A percentile compares a stretch with the other conserved stretches of the same genome.
Conservation (phyloP, 1,140 invertebrate genomes). For the Saccostrea echinata region DNA sequence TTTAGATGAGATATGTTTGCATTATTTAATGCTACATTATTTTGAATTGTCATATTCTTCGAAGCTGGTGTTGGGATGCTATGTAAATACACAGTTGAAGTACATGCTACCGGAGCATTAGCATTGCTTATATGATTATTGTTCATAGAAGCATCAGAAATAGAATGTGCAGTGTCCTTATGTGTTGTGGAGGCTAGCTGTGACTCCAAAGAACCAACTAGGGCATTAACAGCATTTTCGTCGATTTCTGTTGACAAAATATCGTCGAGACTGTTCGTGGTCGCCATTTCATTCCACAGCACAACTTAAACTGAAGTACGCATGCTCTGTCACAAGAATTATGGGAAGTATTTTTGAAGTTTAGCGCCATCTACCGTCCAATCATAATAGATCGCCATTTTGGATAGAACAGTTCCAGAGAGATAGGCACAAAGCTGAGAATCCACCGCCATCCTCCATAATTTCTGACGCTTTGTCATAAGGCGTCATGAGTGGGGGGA, state of each 20-base stretch:
- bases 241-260: constrained; percentile 94
- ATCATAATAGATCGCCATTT: constrained; percentile 71
- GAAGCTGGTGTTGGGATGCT: constrained; percentile 58
- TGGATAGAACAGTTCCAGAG: constrained; percentile 53
- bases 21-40: constrained; percentile 58
- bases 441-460: constrained; percentile 72
- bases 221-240: constrained; percentile 91
- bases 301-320: constrained; percentile 85
- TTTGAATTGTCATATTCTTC: constrained; percentile 60
- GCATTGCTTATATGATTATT: constrained; percentile 73
- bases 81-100: constrained; percentile 59
- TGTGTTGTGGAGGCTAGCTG: constrained; percentile 86
- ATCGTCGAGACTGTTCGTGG: constrained; percentile 96
- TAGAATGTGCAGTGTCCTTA: constrained; percentile 79
- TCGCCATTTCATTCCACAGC: constrained; percentile 92
- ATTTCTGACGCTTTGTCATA: constrained; percentile 33
- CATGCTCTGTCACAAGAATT: constrained; percentile 81
- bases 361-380: constrained; percentile 68
- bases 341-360: constrained; percentile 69
- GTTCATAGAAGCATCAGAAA: constrained; percentile 74
- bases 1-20: constrained; percentile 53
- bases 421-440: constrained; percentile 43
- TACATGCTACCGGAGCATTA: constrained; percentile 65
- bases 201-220: constrained; percentile 91
- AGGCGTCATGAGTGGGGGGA: constrained; percentile 75